A percentile compares a stretch with the other conserved stretches of the same genome.
Conservation (phyloP, 2,113 vertebrate species). For the Zootoca vivipara region DNA sequence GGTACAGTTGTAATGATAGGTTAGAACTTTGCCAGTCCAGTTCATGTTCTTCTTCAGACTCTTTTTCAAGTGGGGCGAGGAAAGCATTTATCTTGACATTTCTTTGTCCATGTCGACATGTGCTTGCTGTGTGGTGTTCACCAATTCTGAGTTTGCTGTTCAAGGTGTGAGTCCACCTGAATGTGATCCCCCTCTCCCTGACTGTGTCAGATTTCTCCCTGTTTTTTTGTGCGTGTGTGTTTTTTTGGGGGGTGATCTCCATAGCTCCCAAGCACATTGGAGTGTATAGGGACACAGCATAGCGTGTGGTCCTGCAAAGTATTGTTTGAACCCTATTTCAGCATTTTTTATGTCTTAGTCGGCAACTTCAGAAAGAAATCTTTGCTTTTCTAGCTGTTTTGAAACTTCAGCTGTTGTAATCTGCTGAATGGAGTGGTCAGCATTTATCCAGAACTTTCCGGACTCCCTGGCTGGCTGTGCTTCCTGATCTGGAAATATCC, state of each 20-base stretch:
- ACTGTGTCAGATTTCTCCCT: too few relatives aligned
- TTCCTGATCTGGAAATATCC: too few relatives aligned
- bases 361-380: neutral
- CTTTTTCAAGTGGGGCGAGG: constrained; percentile 51
- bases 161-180: constrained; percentile 33
- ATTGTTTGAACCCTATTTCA: neutral
- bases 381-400: neutral
- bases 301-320: neutral
- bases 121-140: constrained; percentile 41
- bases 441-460: too few relatives aligned
- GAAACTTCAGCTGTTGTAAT: constrained; percentile 6
- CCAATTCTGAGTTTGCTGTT: constrained; percentile 11
- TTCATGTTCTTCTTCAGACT: constrained; percentile 49
- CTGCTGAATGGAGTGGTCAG: neutral
- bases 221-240: too few relatives aligned
- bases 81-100: constrained; percentile 56
- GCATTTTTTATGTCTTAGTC: neutral
- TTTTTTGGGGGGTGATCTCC: too few relatives aligned
- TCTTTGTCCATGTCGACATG: constrained; percentile 39
- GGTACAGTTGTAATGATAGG: constrained; percentile 56
- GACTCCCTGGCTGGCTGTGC: too few relatives aligned
- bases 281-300: neutral
- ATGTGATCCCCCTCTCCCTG: constrained; percentile 19
- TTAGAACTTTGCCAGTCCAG: constrained; percentile 58
- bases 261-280: neutral